These are phyloP conservation scores for Lasioglossum figueresi DNA, from an alignment of 2,888 invertebrate genomes.

Conservation along the genomic window DNA sequence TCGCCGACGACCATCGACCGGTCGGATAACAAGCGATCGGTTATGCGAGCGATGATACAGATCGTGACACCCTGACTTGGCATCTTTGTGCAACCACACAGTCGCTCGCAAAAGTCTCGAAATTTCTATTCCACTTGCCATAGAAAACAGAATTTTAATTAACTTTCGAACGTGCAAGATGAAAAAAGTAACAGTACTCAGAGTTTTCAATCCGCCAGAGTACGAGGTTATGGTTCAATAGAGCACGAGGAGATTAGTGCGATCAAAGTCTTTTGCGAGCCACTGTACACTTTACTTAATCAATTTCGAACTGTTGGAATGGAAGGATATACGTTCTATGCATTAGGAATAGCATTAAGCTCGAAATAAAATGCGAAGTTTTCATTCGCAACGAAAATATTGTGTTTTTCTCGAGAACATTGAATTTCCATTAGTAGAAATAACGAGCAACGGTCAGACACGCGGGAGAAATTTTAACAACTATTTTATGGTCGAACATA, in stretches of 20 bases:
- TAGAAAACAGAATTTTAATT: background rate
- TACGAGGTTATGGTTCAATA: too few relatives aligned
- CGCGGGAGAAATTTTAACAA: background rate
- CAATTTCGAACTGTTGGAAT: background rate
- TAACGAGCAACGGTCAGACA: background rate
- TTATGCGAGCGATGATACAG: background rate
- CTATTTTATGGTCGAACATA: background rate
- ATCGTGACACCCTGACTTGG: background rate
- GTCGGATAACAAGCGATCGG: background rate
- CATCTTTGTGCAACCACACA: background rate
- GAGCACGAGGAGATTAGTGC: background rate
- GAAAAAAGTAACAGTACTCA: background rate
- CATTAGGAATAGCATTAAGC: too few relatives aligned
- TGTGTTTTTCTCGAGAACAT: background rate
- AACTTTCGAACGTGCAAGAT: background rate
- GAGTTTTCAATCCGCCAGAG: background rate
- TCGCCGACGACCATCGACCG: slow-evolving; percentile 7
- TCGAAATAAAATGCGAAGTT: too few relatives aligned
- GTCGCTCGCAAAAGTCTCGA: background rate
- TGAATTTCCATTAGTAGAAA: background rate
- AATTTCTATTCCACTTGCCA: background rate
- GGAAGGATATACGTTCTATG: background rate
- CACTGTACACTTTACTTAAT: background rate
- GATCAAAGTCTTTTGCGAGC: background rate
- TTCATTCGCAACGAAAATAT: background rate